phyloP scores from a whole-genome alignment of 2,888 invertebrate species.

The Cephus spinipes region DNA sequence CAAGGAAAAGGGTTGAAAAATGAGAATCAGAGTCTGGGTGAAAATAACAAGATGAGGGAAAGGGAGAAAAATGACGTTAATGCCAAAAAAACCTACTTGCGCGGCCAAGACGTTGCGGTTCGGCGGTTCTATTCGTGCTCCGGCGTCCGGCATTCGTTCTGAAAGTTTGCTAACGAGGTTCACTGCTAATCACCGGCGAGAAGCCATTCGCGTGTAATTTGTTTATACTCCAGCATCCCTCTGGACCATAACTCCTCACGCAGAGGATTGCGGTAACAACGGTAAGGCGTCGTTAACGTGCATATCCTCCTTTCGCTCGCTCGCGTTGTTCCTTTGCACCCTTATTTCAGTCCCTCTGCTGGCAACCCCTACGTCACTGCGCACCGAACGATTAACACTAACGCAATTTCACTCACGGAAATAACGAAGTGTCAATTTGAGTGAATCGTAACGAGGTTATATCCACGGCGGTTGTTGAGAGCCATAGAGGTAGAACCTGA shows the following conservation, averaged over 20 bases:
- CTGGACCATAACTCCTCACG: slow-evolving; percentile 46
- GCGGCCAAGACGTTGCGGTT: not conserved
- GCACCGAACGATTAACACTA: slow-evolving; percentile 20
- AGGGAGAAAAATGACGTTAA: not conserved
- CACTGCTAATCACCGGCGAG: slow-evolving; percentile 60
- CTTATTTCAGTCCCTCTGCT: too few species aligned
- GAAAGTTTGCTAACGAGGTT: slow-evolving; percentile 60
- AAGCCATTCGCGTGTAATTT: slow-evolving; percentile 63
- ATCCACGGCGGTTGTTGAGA: not conserved
- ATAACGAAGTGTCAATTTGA: slow-evolving; percentile 23
- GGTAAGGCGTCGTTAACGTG: too few species aligned
- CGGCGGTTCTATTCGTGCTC: not conserved
- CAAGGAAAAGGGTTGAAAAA: too few species aligned
- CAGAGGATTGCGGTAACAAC: too few species aligned
- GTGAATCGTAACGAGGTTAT: slow-evolving; percentile 17
- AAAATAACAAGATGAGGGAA: not conserved
- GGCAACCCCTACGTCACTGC: slow-evolving; percentile 8
- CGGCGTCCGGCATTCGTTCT: slow-evolving; percentile 22
- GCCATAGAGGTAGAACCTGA: too few species aligned
- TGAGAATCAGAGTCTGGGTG: too few species aligned
- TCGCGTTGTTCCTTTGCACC: too few species aligned
- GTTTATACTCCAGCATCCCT: slow-evolving; percentile 56
- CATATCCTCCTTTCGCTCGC: not conserved
- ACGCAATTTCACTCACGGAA: slow-evolving; percentile 17
- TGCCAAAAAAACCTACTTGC: too few species aligned